A percentile compares a stretch with the other conserved stretches of the same genome.
Evolutionary conservation across 2,888 invertebrate genomes (phyloP).

Genomic region (Phaedon cochleariae): DNA sequence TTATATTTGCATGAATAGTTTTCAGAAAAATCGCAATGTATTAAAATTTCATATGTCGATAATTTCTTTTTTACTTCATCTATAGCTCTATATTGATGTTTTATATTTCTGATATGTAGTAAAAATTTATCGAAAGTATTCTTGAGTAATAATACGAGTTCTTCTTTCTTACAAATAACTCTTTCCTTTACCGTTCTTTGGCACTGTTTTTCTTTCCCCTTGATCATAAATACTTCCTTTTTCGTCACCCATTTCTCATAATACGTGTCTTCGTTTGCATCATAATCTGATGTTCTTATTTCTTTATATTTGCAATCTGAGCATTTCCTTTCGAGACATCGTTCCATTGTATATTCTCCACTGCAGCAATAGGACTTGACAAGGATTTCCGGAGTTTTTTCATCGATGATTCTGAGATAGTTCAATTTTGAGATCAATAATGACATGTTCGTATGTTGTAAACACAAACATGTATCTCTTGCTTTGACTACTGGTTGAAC

Average conservation of each 20-base stretch:
- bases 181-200: slow-evolving; percentile 14
- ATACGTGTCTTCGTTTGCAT: not conserved
- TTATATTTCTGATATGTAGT: not conserved
- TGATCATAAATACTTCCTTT: not conserved
- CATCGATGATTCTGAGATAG: not conserved
- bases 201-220: slow-evolving; percentile 1
- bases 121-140: not conserved
- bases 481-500: no score
- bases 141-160: not conserved
- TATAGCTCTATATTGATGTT: not conserved
- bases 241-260: slow-evolving; percentile 8
- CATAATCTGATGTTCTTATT: slow-evolving; percentile 1
- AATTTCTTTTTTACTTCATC: not conserved
- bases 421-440: not conserved
- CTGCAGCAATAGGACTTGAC: no score
- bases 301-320: no score
- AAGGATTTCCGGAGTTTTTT: no score
- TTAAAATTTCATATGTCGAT: not conserved
- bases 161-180: not conserved
- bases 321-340: no score
- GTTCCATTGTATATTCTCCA: no score
- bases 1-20: slow-evolving; percentile 20
- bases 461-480: not conserved
- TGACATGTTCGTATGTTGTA: slow-evolving; percentile 4
- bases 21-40: slow-evolving; percentile 18